Base-by-base conservation (phyloP, 2,888 invertebrate species). In the Ectemnius cavifrons region DNA sequence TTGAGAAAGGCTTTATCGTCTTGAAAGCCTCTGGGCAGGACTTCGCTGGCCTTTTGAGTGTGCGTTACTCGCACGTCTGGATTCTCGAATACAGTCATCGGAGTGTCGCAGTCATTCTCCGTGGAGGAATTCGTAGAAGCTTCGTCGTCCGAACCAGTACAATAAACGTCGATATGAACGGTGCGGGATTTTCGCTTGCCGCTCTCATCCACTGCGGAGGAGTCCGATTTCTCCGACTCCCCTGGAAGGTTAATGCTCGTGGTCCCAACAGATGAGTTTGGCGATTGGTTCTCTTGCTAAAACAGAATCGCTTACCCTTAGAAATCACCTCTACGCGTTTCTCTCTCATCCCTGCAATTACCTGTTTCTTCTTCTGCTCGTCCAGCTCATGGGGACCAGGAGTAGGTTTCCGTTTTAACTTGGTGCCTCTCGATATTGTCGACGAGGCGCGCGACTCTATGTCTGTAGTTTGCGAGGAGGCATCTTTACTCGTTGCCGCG, bases 121-220 rank as follows among this genome's bases (percentile, higher is more conserved):
- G 90, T 76, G 83, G 91, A 80, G 13, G 86, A 81, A 60, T 85
- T 86, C 8, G 86, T 84, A 18, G 90, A 92, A 23, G 89, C 91
- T 73, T 89, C 91, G 56, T 91, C 91, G 47, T 92, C 92, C 0
- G 95, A 94, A 1, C 94, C 95, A 0, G 95, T 95, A 85, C 95
- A 95, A 85, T 95, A 95, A 2, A 95, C 95, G 89, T 95, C 95
- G 65, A 95, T 95, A 86, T 95, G 95, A 37, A 95, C 94, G 0
- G 95, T 95, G 69, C 95, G 92, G 13, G 94, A 93, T 84, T 92
- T 92, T 78, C 92, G 91, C 63, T 86, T 86, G 1, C 84, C 75
- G 63, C 83, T 80, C 49, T 85, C 85, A n/a, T 88, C 87, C 37
- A 82, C 80, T 18, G 80, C 20, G 3, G 84, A 84, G 11, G 84